phyloP scores from a whole-genome alignment of 2,113 vertebrate species.

The Microtus oregoni region DNA sequence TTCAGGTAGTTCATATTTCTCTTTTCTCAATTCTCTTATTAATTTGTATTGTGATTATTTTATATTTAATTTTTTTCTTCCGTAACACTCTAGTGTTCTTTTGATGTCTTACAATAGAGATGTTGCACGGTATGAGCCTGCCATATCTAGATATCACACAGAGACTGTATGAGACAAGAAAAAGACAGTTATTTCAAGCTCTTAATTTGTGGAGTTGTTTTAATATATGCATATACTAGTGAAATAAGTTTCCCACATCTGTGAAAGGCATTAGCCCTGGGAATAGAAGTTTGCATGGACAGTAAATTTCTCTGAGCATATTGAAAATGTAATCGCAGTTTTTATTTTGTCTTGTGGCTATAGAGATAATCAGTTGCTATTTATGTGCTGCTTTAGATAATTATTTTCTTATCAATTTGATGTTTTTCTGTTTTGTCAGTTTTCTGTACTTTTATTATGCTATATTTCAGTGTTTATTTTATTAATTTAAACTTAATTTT shows the following conservation, averaged over 20 bases:
- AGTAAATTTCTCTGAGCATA: background rate
- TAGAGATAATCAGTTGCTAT: background rate
- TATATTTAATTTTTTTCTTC: background rate
- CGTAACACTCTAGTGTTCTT: background rate
- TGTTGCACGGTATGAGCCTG: background rate
- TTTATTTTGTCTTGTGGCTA: background rate
- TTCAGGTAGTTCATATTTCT: background rate
- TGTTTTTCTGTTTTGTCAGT: background rate
- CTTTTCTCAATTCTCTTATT: background rate
- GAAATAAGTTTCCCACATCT: background rate
- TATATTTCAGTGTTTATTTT: background rate
- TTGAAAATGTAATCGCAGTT: background rate
- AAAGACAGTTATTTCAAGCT: background rate
- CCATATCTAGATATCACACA: background rate
- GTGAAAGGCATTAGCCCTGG: background rate
- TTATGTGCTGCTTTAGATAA: background rate
- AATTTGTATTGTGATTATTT: background rate
- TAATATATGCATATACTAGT: background rate
- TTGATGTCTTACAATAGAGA: background rate
- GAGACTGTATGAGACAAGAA: background rate
- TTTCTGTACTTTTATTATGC: background rate
- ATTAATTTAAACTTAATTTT: background rate
- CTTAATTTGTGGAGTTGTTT: background rate
- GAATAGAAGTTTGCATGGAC: background rate
- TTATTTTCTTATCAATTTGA: background rate